These are phyloP conservation scores for Lasioglossum zephyrum DNA, from an alignment of 2,888 invertebrate genomes.

Conservation along the genomic window DNA sequence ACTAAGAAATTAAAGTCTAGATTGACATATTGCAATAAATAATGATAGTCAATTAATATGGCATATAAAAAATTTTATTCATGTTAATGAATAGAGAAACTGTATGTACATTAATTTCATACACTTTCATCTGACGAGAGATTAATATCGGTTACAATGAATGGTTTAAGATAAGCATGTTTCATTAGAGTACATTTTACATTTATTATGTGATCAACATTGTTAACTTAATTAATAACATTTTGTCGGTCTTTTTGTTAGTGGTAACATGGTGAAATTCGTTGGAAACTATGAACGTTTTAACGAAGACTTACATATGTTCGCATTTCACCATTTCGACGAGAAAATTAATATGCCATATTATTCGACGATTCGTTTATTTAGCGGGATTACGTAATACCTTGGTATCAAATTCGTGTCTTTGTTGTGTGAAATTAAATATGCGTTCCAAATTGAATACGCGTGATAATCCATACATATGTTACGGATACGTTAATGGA, in stretches of 20 bases:
- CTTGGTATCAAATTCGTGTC: neutral
- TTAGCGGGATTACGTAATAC: neutral
- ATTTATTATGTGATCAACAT: neutral
- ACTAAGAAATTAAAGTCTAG: neutral
- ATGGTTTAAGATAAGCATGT: neutral
- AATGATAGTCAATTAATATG: neutral
- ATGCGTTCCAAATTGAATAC: neutral
- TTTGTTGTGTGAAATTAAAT: neutral
- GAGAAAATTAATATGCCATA: neutral
- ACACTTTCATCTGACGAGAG: neutral
- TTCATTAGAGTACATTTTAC: neutral
- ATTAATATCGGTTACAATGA: neutral
- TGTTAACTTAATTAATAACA: neutral
- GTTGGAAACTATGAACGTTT: neutral
- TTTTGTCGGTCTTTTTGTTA: neutral
- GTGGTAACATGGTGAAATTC: neutral
- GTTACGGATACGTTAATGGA: neutral
- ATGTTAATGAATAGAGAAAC: neutral
- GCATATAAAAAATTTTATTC: neutral
- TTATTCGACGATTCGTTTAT: neutral
- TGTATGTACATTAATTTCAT: neutral
- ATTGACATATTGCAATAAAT: neutral
- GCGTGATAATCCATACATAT: neutral
- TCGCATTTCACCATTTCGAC: neutral
- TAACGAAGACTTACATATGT: neutral